Evolutionary conservation across 2,797 vertebrate species (phyloP), one percentile per base, ranked within the genome.

Genomic region (Trachurus trachurus): DNA sequence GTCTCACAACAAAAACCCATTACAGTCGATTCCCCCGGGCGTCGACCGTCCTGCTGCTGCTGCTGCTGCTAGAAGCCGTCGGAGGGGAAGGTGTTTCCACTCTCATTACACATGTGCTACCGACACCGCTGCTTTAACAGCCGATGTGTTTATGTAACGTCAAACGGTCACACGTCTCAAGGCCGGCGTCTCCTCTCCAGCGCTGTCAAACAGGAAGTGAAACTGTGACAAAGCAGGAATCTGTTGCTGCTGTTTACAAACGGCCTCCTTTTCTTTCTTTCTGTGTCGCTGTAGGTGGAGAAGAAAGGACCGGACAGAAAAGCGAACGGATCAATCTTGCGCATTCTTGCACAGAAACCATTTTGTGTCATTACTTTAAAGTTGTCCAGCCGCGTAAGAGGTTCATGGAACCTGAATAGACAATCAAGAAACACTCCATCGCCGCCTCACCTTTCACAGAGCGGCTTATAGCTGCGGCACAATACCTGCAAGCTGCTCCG

Each of bases 41-140:
- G 9, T 42, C 31, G 53, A 44, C 13, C 40, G 60, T 53, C 26
- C 6, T 21, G 13, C n/a, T 13, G 45, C n/a, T 13, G 45, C 6
- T 21, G 13, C n/a, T 13, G 45, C n/a, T n/a, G n/a, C n/a, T n/a
- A n/a, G 77, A 77, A 74, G 49, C 17, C 5, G 53, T 21, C 4
- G 9, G 40, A 67, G 31, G 12, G 26, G 26, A 68, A 59, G n/a
- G 45, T 39, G 61, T 60, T 9, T 10, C 26, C 9, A 1, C 61
- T 64, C 8, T 56, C 22, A 3, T 47, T n/a, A 2, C 47, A 60
- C 8, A 13, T 9, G 42, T 60, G 52, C 42, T 50, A 53, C 49
- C 19, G 71, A 31, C 53, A 5, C 56, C 34, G 47, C 39, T 19
- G 40, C 64, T 75, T 61, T 16, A 81, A n/a, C 34, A 11, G 71